Base-by-base conservation (phyloP, 2,797 vertebrate species). In the Threskiornis aethiopicus region DNA sequence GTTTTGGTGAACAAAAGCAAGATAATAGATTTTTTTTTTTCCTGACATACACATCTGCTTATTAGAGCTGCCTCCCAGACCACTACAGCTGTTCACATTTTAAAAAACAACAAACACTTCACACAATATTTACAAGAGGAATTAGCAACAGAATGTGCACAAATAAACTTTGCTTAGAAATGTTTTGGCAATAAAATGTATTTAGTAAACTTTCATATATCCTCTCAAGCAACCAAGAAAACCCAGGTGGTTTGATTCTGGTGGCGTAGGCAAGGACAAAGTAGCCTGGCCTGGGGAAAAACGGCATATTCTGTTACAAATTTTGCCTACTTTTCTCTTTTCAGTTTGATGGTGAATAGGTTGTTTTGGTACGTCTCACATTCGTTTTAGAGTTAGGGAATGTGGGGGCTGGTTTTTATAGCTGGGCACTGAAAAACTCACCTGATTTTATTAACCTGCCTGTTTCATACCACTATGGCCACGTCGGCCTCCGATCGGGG, bases 21-120 rank as follows among this genome's bases (percentile, higher is more conserved):
- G 93, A 91, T 78, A 97, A 97, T 81, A 33, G 47, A 26, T 31
- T 90, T 90, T 90, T 49, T 49, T 55, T 22, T 49, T 79, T 52
- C 16, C 95, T 82, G 87, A 94, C 93, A 58, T 26, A 73, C 81
- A 71, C 97, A 97, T 97, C 96, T 97, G 97, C 91, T 97, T 87
- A 66, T 87, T 76, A 71, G 93, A 85, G 92, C 92, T 62, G 83
- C 31, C 91, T 96, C 84, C 93, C 85, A 33, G 87, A 66, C 96
- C 92, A 35, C 33, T 85, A 73, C 95, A 97, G 97, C 97, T 97
- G 96, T 96, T 97, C 77, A 71, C 67, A 42, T 80, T 87, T 88
- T 69, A 84, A 94, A 83, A 87, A 91, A 46, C 93, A 89, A 65
- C 51, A 89, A 93, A 94, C 66, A 82, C 90, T 89, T 89, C 92